phyloP scores from a whole-genome alignment of 2,888 invertebrate species.

The Deroplatys truncata region DNA sequence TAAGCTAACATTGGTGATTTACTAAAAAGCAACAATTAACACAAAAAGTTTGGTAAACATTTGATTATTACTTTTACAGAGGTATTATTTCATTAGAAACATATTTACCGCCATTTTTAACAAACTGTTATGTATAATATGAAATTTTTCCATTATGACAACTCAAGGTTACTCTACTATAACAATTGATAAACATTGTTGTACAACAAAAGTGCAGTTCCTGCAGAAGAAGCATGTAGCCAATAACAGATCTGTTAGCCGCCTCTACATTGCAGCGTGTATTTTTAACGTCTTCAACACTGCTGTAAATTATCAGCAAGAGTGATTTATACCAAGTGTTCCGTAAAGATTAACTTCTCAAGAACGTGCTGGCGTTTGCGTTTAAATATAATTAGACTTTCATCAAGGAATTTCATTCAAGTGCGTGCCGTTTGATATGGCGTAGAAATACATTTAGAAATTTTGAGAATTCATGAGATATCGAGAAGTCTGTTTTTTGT shows the following conservation, averaged over 20 bases:
- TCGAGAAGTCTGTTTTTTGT: not conserved
- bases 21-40: too few relatives aligned
- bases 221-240: not conserved
- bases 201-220: not conserved
- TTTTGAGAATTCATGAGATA: not conserved
- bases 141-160: too few relatives aligned
- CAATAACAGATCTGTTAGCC: not conserved
- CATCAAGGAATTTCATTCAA: not conserved
- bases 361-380: not conserved
- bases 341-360: not conserved
- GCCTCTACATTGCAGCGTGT: not conserved
- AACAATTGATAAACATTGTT: not conserved
- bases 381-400: not conserved
- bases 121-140: too few relatives aligned
- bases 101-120: too few relatives aligned
- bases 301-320: not conserved
- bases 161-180: too few relatives aligned
- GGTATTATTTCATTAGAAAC: too few relatives aligned
- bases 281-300: not conserved
- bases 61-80: too few relatives aligned
- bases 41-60: too few relatives aligned
- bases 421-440: not conserved
- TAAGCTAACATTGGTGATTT: too few relatives aligned
- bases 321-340: not conserved
- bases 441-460: not conserved